These are phyloP conservation scores for Xanthia togata DNA, from an alignment of 2,888 invertebrate species.

Conservation along the genomic window DNA sequence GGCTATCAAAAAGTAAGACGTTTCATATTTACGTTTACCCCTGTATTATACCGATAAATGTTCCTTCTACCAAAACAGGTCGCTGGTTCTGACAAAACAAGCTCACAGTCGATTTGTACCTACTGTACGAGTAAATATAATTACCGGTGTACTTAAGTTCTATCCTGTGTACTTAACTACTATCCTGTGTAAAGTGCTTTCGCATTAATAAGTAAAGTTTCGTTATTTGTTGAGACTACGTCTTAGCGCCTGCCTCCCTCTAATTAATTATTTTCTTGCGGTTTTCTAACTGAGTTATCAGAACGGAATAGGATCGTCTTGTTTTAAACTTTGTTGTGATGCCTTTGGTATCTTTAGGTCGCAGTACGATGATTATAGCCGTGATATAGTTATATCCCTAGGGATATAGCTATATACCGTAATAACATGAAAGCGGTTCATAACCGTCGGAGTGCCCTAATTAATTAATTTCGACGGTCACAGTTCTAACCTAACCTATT, in stretches of 20 bases:
- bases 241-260: slow-evolving; percentile 42
- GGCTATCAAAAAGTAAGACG: background rate
- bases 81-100: background rate
- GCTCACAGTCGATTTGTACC: background rate
- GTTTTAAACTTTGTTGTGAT: slow-evolving; percentile 4
- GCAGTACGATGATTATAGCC: too few relatives aligned
- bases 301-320: slow-evolving; percentile 10
- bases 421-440: too few relatives aligned
- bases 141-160: slow-evolving; percentile 51
- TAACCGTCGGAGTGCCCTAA: too few relatives aligned
- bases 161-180: slow-evolving; percentile 20
- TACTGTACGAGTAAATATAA: slow-evolving; percentile 37
- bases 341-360: background rate
- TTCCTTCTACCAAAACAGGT: background rate
- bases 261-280: slow-evolving; percentile 56
- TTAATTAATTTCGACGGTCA: too few relatives aligned
- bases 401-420: background rate
- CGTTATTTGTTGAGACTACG: slow-evolving; percentile 51
- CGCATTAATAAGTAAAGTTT: slow-evolving; percentile 58
- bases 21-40: background rate
- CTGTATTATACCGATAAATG: background rate
- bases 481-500: too few relatives aligned
- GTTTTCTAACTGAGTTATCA: slow-evolving; percentile 47
- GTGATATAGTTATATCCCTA: too few relatives aligned
- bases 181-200: slow-evolving; percentile 50